Percentiles rank a stretch among this genome's conserved stretches.
Conservation (phyloP, 1,140 invertebrate species). For the Aricia agestis region DNA sequence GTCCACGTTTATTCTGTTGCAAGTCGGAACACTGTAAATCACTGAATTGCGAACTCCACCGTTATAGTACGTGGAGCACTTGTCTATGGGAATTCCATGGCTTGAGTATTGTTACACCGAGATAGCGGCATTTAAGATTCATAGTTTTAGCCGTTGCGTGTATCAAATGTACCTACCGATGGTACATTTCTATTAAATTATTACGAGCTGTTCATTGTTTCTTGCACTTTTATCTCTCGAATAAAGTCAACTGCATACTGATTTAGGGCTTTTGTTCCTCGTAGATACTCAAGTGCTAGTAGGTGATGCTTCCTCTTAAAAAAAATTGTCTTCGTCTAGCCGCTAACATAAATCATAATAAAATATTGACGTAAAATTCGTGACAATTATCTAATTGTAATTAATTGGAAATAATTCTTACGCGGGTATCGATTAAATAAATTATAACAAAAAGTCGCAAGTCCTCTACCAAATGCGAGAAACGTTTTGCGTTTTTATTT, state of each 20-base stretch:
- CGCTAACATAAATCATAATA: no score
- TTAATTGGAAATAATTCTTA: no score
- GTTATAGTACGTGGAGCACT: constrained; percentile 55
- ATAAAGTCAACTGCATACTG: background rate
- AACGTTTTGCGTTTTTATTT: constrained; percentile 6
- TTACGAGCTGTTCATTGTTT: constrained; percentile 10
- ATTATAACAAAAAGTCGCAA: no score
- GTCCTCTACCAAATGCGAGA: background rate
- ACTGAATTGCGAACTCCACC: constrained; percentile 60
- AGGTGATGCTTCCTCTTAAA: no score
- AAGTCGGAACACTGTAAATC: constrained; percentile 56
- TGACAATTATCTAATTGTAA: no score
- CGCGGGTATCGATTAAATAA: no score
- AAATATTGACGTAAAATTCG: no score
- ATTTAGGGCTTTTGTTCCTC: background rate
- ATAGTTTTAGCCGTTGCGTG: constrained; percentile 40
- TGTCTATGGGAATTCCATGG: constrained; percentile 58
- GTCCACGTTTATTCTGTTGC: constrained; percentile 62
- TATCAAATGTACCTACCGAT: constrained; percentile 25
- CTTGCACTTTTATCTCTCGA: constrained; percentile 11
- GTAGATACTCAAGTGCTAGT: background rate
- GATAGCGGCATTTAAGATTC: constrained; percentile 49
- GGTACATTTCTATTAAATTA: constrained; percentile 21
- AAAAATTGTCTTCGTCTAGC: no score
- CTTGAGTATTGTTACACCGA: constrained; percentile 44